Evolutionary conservation across 2,113 vertebrate species (phyloP).

Genomic region (Chrysemys picta): DNA sequence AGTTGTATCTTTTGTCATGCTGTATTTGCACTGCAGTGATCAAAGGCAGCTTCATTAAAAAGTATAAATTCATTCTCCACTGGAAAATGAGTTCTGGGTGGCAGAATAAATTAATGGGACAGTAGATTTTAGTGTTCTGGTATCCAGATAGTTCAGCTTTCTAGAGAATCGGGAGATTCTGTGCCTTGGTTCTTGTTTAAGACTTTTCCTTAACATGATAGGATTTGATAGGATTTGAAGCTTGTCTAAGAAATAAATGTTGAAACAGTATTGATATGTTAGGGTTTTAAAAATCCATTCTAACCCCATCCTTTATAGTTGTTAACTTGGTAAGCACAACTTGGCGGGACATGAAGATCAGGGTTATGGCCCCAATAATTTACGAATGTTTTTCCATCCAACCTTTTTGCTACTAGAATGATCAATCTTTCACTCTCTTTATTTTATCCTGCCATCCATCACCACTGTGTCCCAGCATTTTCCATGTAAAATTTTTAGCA

Average conservation of each 20-base stretch:
- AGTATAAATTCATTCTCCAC: background rate
- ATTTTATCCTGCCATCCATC: background rate
- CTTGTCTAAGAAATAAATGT: background rate
- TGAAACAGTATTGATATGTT: background rate
- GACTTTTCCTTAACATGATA: background rate
- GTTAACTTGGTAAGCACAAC: background rate
- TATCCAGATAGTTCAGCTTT: background rate
- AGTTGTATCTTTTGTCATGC: accelerated
- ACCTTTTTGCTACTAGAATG: accelerated
- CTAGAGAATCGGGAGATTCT: background rate
- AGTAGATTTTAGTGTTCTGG: background rate
- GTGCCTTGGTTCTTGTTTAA: background rate
- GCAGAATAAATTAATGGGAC: background rate
- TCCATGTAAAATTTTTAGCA: background rate
- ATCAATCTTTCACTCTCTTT: background rate
- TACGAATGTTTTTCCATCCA: background rate
- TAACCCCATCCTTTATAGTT: background rate
- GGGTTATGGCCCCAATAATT: background rate
- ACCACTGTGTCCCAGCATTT: background rate
- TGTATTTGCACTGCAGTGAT: background rate
- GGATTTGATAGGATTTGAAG: background rate
- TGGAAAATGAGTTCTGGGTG: background rate
- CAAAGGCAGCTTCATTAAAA: background rate
- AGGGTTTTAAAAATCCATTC: background rate
- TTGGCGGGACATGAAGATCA: background rate